These are phyloP conservation scores for Peromyscus leucopus DNA, from an alignment of 2,113 vertebrate genomes.

Conservation along the genomic window DNA sequence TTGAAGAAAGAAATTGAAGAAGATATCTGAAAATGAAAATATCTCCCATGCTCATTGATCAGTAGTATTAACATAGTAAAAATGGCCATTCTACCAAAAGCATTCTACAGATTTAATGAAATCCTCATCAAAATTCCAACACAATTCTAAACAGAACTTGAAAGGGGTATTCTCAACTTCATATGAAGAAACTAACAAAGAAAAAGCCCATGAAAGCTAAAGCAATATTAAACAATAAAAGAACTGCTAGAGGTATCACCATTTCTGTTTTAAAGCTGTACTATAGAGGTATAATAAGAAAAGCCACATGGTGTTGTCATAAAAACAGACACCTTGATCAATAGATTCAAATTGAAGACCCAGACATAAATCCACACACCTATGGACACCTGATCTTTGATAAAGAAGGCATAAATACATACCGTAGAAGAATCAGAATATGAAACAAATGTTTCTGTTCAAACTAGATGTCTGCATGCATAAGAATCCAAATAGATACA, in stretches of 20 bases:
- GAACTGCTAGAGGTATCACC: neutral
- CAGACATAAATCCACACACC: neutral
- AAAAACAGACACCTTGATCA: neutral
- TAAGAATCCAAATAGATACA: neutral
- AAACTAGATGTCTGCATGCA: neutral
- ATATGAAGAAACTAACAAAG: neutral
- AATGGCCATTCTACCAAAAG: no score
- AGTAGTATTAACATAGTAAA: no score
- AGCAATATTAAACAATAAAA: neutral
- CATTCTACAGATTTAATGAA: no score
- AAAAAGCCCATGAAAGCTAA: neutral
- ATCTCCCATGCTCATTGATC: no score
- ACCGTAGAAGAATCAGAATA: neutral
- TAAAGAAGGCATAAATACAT: neutral
- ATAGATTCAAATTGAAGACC: neutral
- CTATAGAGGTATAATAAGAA: neutral
- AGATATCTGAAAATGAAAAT: no score
- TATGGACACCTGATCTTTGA: neutral
- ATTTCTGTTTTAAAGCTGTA: neutral
- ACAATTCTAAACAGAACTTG: neutral
- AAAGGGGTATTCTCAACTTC: neutral
- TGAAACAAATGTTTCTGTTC: neutral
- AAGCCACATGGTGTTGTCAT: neutral
- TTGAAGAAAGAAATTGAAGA: no score
- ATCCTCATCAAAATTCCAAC: neutral